These are phyloP conservation scores for Pyrocephalus nanus DNA, from an alignment of 2,797 vertebrate species.

Conservation along the genomic window DNA sequence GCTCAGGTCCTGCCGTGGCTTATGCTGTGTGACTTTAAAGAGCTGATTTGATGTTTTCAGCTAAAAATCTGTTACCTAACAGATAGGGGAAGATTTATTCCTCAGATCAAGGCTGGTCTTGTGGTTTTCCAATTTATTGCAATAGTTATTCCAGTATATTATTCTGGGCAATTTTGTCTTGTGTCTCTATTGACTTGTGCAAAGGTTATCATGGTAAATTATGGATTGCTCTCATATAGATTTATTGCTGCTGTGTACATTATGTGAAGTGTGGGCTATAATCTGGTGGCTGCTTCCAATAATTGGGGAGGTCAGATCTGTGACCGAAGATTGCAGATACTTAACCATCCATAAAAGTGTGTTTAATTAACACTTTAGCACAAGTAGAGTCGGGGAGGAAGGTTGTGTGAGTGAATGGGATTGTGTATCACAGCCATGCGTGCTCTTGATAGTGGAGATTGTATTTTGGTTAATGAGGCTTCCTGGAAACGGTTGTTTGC, in stretches of 20 bases:
- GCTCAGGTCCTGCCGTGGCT: fast-evolving
- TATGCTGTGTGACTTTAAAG: neutral
- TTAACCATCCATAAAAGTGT: slow-evolving; percentile 33
- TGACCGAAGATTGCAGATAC: slow-evolving; percentile 33
- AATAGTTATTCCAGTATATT: neutral
- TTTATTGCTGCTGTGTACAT: neutral
- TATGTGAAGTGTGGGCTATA: neutral
- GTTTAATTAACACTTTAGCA: slow-evolving; percentile 48
- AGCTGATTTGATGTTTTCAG: neutral
- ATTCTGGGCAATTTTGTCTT: neutral
- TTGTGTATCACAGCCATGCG: neutral
- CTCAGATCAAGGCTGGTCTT: neutral
- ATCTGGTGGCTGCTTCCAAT: slow-evolving; percentile 25
- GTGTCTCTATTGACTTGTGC: neutral
- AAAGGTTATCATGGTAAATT: neutral
- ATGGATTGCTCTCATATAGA: neutral
- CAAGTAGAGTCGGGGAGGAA: neutral
- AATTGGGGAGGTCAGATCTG: slow-evolving; percentile 39
- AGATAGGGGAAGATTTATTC: neutral
- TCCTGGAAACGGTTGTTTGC: slow-evolving; percentile 54
- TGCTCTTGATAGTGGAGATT: neutral
- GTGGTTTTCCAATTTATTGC: neutral
- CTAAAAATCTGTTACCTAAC: neutral
- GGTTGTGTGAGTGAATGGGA: slow-evolving; percentile 7
- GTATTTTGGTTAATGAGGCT: slow-evolving; percentile 40